Evolutionary conservation across 2,113 vertebrate genomes (phyloP), one percentile per base, ranked within the genome.

Genomic region (Pollachius pollachius): DNA sequence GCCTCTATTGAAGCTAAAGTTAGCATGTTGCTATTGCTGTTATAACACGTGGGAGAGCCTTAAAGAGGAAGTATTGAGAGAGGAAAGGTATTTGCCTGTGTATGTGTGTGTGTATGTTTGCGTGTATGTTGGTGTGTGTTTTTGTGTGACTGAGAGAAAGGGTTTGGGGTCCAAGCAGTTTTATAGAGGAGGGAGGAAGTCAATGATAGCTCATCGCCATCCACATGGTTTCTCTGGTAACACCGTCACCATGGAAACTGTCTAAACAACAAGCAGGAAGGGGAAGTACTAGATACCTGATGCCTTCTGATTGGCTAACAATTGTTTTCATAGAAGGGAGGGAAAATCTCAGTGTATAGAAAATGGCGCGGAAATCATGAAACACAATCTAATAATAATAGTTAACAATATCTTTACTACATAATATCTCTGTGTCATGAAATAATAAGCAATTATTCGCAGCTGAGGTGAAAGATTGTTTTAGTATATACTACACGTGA

Each of bases 111-210:
- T 69, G 70, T 48, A 6, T 15, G 72, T 3, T n/a, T n/a, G n/a
- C n/a, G n/a, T n/a, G 58, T 67, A 52, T 68, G 52, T 68, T 23
- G 23, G 74, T 72, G 60, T 65, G 52, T 56, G n/a, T 70, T 19
- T 37, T 18, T 34, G 67, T 21, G 61, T 52, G n/a, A 16, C 13
- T 9, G 52, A 7, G 41, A 48, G 8, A 48, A 48, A 48, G 41
- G 41, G 12, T 9, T 48, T 48, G 41, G 41, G 41, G 41, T 48
- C 1, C 8, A 11, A 23, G 0, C 56, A 71, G 17, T 52, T 69
- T 19, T 76, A 52, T 69, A 37, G 56, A 61, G 61, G 15, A 60
- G 73, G 27, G 61, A 82, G 84, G 83, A 90, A 85, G 81, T 80
- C 76, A 83, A 74, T 62, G 60, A 0, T 3, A 30, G 54, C 18